Conservation (phyloP, 2,797 vertebrate genomes). For the Furcifer pardalis region DNA sequence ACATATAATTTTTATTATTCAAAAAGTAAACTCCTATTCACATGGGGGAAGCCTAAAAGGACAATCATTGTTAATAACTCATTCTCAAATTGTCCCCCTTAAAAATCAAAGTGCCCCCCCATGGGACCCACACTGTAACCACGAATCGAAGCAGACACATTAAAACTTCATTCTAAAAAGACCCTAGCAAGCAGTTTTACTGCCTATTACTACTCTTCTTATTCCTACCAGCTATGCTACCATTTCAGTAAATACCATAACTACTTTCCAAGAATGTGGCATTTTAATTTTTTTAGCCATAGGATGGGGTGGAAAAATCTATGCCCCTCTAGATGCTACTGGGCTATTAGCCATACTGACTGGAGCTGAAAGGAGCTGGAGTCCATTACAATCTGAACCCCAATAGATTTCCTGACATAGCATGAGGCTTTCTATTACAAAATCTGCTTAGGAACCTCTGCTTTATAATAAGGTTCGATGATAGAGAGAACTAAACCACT, state of each 20-base stretch:
- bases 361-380: no score
- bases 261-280: background rate
- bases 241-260: background rate
- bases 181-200: background rate
- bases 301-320: background rate
- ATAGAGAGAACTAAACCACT: background rate
- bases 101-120: no score
- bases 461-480: background rate
- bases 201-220: background rate
- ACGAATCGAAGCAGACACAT: no score
- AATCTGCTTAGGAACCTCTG: background rate
- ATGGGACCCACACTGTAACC: no score
- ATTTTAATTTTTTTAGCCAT: background rate
- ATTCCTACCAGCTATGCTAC: background rate
- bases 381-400: background rate
- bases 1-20: no score
- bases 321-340: no score
- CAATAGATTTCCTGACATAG: background rate
- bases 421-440: background rate
- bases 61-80: no score
- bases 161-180: background rate
- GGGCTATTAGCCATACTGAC: background rate
- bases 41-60: no score
- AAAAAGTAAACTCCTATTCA: no score
- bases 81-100: no score